phyloP scores from a whole-genome alignment of 2,113 vertebrate genomes.

The Eidolon helvum region DNA sequence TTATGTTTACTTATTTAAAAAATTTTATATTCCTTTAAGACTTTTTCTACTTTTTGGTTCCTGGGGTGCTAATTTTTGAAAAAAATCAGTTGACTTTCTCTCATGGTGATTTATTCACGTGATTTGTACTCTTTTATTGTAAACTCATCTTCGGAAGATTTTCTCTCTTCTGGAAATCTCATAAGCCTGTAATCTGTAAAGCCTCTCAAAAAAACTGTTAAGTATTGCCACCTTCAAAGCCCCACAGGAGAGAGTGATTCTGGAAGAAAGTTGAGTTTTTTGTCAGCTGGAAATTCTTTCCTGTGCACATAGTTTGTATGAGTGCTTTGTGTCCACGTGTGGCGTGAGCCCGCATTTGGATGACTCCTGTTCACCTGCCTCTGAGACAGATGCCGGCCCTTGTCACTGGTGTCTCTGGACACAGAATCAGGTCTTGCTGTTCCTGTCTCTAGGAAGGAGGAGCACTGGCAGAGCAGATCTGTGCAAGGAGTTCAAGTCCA shows the following conservation, averaged over 20 bases:
- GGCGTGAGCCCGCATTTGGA: not conserved
- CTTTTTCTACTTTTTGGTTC: not conserved
- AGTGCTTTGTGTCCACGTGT: not conserved
- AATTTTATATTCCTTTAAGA: not conserved
- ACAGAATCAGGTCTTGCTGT: not conserved
- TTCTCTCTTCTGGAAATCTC: not conserved
- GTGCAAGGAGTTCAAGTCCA: not conserved
- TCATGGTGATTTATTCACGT: not conserved
- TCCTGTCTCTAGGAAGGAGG: not conserved
- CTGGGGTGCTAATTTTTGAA: not conserved
- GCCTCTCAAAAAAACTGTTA: not conserved
- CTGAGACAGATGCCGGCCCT: not conserved
- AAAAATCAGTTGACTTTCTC: not conserved
- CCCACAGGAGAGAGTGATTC: not conserved
- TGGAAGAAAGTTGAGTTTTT: not conserved
- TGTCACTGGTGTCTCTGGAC: not conserved
- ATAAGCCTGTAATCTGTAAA: not conserved
- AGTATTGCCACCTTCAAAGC: not conserved
- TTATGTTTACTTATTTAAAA: constrained; percentile 2
- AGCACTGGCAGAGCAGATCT: not conserved
- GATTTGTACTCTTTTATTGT: not conserved
- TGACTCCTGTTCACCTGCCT: not conserved
- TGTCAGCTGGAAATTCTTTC: not conserved
- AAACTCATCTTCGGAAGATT: not conserved
- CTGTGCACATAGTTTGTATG: not conserved